Conservation (phyloP, 2,113 vertebrate genomes). For the Pipra filicauda region DNA sequence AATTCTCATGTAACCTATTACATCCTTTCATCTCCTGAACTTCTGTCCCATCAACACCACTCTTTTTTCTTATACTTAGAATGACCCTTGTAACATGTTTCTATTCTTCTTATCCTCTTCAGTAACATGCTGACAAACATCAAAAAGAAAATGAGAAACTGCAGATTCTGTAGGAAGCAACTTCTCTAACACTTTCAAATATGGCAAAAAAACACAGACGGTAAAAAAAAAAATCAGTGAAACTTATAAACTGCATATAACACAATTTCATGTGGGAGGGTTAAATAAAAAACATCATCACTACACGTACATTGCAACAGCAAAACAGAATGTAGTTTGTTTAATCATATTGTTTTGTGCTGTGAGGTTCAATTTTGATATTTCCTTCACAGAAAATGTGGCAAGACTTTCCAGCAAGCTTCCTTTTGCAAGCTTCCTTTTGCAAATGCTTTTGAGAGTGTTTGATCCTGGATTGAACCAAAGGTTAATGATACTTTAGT, state of each 20-base stretch:
- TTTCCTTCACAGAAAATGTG: background rate
- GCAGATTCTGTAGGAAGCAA: background rate
- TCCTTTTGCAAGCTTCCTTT: background rate
- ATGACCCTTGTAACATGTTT: background rate
- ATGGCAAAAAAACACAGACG: background rate
- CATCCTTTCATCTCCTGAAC: background rate
- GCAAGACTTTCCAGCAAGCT: background rate
- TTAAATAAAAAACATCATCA: background rate
- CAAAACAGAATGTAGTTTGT: background rate
- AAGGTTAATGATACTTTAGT: background rate
- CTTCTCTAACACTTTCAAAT: background rate
- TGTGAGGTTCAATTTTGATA: background rate
- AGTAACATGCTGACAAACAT: background rate
- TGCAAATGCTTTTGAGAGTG: background rate
- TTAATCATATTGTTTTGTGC: background rate
- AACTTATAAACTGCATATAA: background rate
- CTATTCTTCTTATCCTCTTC: background rate
- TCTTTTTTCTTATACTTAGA: background rate
- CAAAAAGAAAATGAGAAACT: background rate
- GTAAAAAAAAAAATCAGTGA: background rate
- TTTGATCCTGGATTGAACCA: background rate
- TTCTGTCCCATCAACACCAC: background rate
- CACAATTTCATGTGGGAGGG: background rate
- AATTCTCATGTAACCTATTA: background rate
- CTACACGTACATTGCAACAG: background rate